A percentile compares a stretch with the other conserved stretches of the same genome.
Conservation (phyloP, 2,113 vertebrate genomes). For the Siniperca knerii region DNA sequence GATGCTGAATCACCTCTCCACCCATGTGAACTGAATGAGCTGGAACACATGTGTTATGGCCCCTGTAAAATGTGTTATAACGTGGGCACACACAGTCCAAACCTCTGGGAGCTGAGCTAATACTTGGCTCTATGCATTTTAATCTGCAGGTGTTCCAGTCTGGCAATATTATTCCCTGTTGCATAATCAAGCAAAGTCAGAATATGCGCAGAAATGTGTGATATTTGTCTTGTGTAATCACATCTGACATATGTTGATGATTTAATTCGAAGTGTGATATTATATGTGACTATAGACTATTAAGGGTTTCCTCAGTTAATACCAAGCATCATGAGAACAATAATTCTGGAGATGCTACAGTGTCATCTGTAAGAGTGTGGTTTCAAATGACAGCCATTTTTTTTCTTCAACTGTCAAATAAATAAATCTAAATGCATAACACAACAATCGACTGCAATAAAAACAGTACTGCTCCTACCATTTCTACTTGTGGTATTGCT, state of each 20-base stretch:
- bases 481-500: conserved; percentile 33
- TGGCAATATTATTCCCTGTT: conserved; percentile 24
- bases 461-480: conserved; percentile 29
- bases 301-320: conserved; percentile 3
- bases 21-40: conserved; percentile 54
- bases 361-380: conserved; percentile 9
- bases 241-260: conserved; percentile 1
- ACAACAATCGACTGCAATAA: conserved; percentile 37
- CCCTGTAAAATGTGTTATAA: conserved; percentile 53
- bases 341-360: conserved; percentile 19
- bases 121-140: conserved; percentile 34
- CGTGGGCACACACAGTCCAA: conserved; percentile 29
- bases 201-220: conserved; percentile 11
- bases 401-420: conserved; percentile 37
- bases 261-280: conserved; percentile 22
- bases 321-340: conserved; percentile 15
- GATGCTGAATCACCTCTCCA: conserved; percentile 57
- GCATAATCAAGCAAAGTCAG: conserved; percentile 43
- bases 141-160: conserved; percentile 51
- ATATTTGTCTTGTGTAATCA: conserved; percentile 4
- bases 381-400: conserved; percentile 18
- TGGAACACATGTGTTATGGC: conserved; percentile 54
- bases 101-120: conserved; percentile 56
- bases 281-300: conserved; percentile 10
- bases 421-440: conserved; percentile 57